Conservation (phyloP, 2,888 invertebrate species). For the Papilio demoleus region DNA sequence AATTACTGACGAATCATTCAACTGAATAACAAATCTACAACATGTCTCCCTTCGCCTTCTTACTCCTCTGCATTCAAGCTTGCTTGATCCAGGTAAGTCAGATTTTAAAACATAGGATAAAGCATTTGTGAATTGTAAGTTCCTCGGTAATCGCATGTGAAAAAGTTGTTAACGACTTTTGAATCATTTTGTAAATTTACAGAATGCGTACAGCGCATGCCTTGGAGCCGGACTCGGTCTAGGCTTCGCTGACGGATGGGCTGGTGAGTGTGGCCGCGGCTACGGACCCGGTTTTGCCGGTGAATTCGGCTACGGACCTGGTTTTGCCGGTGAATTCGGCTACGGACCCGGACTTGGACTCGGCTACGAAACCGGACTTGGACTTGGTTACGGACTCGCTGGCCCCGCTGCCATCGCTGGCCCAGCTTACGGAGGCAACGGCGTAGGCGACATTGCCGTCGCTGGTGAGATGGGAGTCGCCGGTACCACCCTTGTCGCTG, state of each 20-base stretch:
- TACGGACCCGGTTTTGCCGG: slow-evolving; percentile 27
- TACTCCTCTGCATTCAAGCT: slow-evolving; percentile 55
- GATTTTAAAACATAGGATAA: too few species aligned
- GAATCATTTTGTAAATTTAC: slow-evolving; percentile 25
- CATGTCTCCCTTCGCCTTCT: slow-evolving; percentile 53
- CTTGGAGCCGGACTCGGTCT: slow-evolving; percentile 32
- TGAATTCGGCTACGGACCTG: slow-evolving; percentile 26
- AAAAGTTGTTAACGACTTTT: too few species aligned
- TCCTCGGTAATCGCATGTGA: too few species aligned
- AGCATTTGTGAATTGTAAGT: too few species aligned
- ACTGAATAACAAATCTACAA: slow-evolving; percentile 29
- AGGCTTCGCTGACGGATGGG: slow-evolving; percentile 12
- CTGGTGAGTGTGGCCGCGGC: slow-evolving; percentile 26
- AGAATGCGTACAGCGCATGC: slow-evolving; percentile 45
- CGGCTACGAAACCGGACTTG: slow-evolving; percentile 26
- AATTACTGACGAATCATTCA: slow-evolving; percentile 10
- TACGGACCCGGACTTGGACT: slow-evolving; percentile 33
- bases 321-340: slow-evolving; percentile 23
- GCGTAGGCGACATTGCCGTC: slow-evolving; percentile 50
- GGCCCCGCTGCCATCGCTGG: background rate
- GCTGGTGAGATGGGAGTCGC: slow-evolving; percentile 44
- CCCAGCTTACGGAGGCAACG: slow-evolving; percentile 51
- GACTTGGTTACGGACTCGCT: background rate
- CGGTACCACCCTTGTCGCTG: background rate
- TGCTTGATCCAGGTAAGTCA: slow-evolving; percentile 56